A percentile compares a stretch with the other conserved stretches of the same genome.
phyloP scores from a whole-genome alignment of 2,113 vertebrate species.

The Okapia johnstoni region DNA sequence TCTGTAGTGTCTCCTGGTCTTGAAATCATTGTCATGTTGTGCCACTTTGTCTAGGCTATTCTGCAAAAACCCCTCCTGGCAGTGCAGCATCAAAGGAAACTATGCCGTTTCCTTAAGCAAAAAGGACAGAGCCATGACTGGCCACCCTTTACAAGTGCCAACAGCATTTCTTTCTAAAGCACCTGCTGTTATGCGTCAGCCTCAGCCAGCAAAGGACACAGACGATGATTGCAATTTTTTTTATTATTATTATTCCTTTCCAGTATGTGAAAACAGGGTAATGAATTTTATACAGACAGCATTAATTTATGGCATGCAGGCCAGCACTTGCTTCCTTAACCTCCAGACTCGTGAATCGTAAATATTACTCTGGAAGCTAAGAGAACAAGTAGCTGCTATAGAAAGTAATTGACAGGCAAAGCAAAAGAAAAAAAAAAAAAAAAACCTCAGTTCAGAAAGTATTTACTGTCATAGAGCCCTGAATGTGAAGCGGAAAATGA shows the following conservation, averaged over 20 bases:
- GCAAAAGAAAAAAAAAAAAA: not conserved
- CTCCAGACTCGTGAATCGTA: conserved; percentile 50
- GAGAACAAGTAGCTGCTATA: not conserved
- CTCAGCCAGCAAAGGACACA: conserved; percentile 54
- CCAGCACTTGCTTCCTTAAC: conserved; percentile 59
- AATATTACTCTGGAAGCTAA: conserved; percentile 35
- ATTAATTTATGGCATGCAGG: conserved; percentile 65
- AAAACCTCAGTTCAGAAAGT: not conserved
- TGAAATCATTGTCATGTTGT: conserved; percentile 64
- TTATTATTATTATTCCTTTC: conserved; percentile 18
- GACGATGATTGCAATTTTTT: conserved; percentile 55
- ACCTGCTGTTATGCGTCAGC: conserved; percentile 71
- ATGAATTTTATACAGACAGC: conserved; percentile 48
- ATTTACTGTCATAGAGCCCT: not conserved
- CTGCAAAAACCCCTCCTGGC: conserved; percentile 61
- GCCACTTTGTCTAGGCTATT: conserved; percentile 53
- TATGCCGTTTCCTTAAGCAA: conserved; percentile 66
- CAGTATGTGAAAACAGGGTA: conserved; percentile 27
- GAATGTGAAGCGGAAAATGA: conserved; percentile 25
- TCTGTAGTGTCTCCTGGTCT: not conserved
- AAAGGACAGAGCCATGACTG: conserved; percentile 48
- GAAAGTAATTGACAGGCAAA: conserved; percentile 24
- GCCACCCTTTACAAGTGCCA: conserved; percentile 59
- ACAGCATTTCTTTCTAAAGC: conserved; percentile 69
- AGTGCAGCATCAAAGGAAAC: conserved; percentile 68